Conservation (phyloP, 2,113 vertebrate genomes). For the Pomatostomus ruficeps region DNA sequence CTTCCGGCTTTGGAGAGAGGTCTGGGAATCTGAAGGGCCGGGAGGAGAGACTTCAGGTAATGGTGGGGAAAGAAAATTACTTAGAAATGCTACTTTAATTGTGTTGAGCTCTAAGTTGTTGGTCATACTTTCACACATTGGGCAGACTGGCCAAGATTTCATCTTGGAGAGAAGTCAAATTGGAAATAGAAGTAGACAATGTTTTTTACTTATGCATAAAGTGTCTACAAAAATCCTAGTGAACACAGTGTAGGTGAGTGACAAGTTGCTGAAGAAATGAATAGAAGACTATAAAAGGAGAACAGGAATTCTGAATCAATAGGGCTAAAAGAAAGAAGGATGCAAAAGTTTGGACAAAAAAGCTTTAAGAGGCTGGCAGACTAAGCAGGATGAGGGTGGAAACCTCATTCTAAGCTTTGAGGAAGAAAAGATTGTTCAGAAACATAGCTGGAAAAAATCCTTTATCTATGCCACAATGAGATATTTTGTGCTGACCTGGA, state of each 20-base stretch:
- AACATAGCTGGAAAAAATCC: neutral
- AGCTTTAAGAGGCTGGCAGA: neutral
- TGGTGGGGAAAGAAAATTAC: neutral
- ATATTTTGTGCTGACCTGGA: neutral
- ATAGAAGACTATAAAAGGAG: neutral
- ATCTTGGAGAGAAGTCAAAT: neutral
- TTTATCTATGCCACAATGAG: neutral
- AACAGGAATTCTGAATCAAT: neutral
- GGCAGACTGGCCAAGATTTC: neutral
- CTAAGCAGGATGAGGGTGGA: neutral
- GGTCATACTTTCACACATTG: neutral
- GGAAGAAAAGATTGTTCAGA: neutral
- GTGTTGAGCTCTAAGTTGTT: neutral
- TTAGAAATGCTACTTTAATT: neutral
- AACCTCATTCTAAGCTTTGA: neutral
- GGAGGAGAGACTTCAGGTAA: neutral
- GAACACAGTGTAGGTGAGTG: neutral
- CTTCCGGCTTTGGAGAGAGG: neutral
- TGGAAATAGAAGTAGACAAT: neutral
- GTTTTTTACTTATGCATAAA: neutral
- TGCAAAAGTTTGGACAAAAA: neutral
- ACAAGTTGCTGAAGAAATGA: neutral
- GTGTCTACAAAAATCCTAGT: neutral
- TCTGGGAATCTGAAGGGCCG: neutral
- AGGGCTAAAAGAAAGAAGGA: neutral